Base-by-base conservation (phyloP, 2,888 invertebrate genomes). In the Diloba caeruleocephala region DNA sequence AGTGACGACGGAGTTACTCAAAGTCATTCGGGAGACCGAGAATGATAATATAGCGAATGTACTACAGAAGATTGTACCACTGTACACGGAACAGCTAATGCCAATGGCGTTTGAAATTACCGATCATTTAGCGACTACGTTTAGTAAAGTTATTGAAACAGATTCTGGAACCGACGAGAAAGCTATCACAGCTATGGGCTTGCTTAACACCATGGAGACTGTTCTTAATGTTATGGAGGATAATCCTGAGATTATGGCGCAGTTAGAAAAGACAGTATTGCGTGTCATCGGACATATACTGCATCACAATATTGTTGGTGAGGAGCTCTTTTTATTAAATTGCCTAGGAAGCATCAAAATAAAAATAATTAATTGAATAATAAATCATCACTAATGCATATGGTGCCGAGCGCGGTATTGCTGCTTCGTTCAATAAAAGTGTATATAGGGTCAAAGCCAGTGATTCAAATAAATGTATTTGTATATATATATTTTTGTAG, bases 11-110 rank as follows among this genome's bases (percentile, higher is more conserved):
- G 98, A 98, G 87, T 90, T 99, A 44, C 91, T 99, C 42, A 96
- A 97, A 64, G 96, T 99, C 32, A 98, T 99, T 45, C 95, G 98
- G 13, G 97, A 98, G 90, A 99, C 99, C 0, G 99, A 99, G 90
- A 99, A 98, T 85, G 99, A 99, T 85, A 99, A 99, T 87, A 95
- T 99, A 61, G 98, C 99, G 0, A 97, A 96, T 77, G 99, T 99
- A 0, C 96, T 99, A 94, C 99, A 99, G 85, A 98, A 97, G 86
- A 95, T 98, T 69, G 98, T 99, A 10, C 98, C 97, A 79, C 95
- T 97, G 25, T 99, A 97, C 83, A 96, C 97, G 0, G 96, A 97
- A 66, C 97, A 98, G 82, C 90, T 99, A 57, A 95, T 96, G 81
- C 98, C 98, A 0, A 97, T 99, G 81, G 98, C 99, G 7, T 97